phyloP scores from a whole-genome alignment of 2,113 vertebrate species.

The Dicentrarchus labrax region DNA sequence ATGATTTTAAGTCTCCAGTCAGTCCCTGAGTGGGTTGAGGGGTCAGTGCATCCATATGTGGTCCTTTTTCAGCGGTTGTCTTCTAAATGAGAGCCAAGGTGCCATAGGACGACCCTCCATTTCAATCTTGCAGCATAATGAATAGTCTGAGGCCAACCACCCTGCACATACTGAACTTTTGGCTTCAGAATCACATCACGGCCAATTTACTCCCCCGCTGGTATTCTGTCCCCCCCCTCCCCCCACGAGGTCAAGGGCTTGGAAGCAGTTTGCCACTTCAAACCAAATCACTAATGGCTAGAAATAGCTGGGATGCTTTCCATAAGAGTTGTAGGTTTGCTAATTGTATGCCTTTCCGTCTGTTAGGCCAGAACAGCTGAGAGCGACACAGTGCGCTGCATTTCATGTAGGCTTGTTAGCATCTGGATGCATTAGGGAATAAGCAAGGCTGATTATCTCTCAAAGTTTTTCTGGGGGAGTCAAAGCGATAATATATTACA shows the following conservation, averaged over 20 bases:
- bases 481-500: conserved; percentile 12
- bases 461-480: conserved; percentile 2
- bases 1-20: conserved; percentile 53
- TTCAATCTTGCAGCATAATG: conserved; percentile 63
- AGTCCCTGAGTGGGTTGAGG: conserved; percentile 55
- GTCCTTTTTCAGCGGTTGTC: conserved; percentile 43
- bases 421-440: conserved; percentile 35
- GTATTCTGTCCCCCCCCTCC: conserved; percentile 8
- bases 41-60: conserved; percentile 72
- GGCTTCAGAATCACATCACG: conserved; percentile 60
- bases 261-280: conserved; percentile 64
- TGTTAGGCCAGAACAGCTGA: conserved; percentile 36
- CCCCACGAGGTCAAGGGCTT: conserved; percentile 65
- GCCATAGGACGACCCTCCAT: conserved; percentile 65
- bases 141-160: conserved; percentile 51
- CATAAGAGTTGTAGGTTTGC: conserved; percentile 35
- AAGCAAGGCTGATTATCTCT: conserved; percentile 20
- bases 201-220: conserved; percentile 67
- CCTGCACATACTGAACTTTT: conserved; percentile 69
- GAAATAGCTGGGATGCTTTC: conserved; percentile 60
- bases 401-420: conserved; percentile 41
- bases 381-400: background rate
- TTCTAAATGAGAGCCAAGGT: conserved; percentile 56
- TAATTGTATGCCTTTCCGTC: conserved; percentile 64
- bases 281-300: conserved; percentile 65